Evolutionary conservation across 2,113 vertebrate species (phyloP).

Genomic region (Amblyornis subalaris): DNA sequence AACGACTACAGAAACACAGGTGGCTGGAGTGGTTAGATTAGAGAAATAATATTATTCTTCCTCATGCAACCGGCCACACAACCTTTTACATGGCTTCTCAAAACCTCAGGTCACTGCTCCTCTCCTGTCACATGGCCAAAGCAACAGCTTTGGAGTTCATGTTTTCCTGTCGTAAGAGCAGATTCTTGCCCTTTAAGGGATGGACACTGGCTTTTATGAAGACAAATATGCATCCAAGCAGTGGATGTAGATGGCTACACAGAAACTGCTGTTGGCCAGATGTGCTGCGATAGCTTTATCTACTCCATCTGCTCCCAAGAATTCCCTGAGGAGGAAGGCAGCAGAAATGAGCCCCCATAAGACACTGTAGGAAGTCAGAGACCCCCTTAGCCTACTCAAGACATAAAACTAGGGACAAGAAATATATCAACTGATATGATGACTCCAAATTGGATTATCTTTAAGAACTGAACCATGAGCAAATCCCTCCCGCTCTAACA

Average conservation of each 20-base stretch:
- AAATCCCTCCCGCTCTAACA: background rate
- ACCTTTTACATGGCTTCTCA: background rate
- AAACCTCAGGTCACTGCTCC: background rate
- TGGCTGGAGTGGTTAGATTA: background rate
- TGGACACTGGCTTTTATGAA: background rate
- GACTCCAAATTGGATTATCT: background rate
- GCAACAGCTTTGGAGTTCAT: background rate
- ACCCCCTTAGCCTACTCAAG: background rate
- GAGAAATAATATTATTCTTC: background rate
- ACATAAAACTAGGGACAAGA: background rate
- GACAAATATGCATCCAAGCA: background rate
- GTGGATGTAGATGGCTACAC: background rate
- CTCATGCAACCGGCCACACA: background rate
- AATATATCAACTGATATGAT: fast-evolving
- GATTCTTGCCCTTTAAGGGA: background rate
- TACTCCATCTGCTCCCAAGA: background rate
- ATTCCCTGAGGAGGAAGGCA: background rate
- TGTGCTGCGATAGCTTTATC: background rate
- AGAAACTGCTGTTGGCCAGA: background rate
- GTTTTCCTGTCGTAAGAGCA: background rate
- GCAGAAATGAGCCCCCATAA: background rate
- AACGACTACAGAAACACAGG: background rate
- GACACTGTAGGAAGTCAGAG: background rate
- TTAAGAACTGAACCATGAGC: background rate
- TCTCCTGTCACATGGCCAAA: background rate